A percentile compares a stretch with the other conserved stretches of the same genome.
Evolutionary conservation across 2,888 invertebrate genomes (phyloP).

Genomic region (Luperina nickerlii): DNA sequence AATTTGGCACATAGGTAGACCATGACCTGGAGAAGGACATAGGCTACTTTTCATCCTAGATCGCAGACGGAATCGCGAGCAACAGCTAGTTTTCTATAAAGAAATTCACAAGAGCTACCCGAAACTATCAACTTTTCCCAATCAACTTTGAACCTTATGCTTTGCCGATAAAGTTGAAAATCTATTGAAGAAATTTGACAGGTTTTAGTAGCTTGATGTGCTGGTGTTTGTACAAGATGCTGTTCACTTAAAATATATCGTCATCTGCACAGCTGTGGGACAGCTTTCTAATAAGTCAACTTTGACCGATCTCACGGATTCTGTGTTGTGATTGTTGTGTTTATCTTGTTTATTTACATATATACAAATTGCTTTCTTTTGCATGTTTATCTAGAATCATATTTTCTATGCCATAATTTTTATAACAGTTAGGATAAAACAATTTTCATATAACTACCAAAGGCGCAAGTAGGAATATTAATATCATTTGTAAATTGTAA

Average conservation of each 20-base stretch:
- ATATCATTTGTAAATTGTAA: no score
- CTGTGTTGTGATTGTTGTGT: slow-evolving; percentile 12
- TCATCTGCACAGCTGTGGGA: not conserved
- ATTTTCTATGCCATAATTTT: not conserved
- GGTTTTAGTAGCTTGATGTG: no score
- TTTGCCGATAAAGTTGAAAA: no score
- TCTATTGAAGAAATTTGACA: no score
- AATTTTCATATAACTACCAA: no score
- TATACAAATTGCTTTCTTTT: not conserved
- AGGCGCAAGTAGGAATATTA: no score
- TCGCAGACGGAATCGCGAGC: not conserved
- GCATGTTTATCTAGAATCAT: not conserved
- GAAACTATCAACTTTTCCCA: no score
- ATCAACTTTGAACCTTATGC: no score
- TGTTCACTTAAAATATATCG: slow-evolving; percentile 6
- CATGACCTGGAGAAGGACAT: not conserved
- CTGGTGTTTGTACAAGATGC: not conserved
- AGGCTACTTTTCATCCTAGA: not conserved
- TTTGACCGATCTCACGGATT: slow-evolving; percentile 36
- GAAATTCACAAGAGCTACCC: not conserved
- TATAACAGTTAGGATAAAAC: no score
- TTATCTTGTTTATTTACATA: slow-evolving; percentile 13
- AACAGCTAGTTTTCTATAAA: not conserved
- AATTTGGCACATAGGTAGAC: not conserved
- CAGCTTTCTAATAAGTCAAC: slow-evolving; percentile 40